These are phyloP conservation scores for Coreius guichenoti DNA, from an alignment of 2,797 vertebrate species.

Conservation along the genomic window DNA sequence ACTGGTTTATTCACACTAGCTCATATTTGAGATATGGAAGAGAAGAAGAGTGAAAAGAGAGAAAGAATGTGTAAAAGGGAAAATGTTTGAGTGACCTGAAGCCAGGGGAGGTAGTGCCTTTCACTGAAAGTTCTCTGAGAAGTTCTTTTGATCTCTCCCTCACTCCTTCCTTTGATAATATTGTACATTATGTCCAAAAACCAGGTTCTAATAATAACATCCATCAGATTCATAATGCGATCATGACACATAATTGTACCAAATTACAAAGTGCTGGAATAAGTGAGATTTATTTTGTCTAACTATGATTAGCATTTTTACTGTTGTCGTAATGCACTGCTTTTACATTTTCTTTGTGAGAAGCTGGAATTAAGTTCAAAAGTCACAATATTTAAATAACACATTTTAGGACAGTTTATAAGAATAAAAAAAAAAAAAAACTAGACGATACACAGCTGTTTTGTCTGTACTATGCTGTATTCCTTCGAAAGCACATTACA, in stretches of 20 bases:
- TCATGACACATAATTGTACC: conserved; percentile 19
- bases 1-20: not conserved
- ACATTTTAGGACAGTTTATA: not conserved
- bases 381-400: conserved; percentile 12
- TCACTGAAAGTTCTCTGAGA: conserved; percentile 3
- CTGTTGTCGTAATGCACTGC: not conserved
- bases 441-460: not conserved
- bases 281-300: conserved; percentile 25
- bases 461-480: conserved; percentile 1
- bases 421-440: not conserved
- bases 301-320: conserved; percentile 18
- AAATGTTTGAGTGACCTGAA: conserved; percentile 19
- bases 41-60: not conserved
- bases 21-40: not conserved
- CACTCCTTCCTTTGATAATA: conserved; percentile 16
- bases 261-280: conserved; percentile 14
- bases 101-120: not conserved
- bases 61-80: not conserved
- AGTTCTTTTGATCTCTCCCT: conserved; percentile 38
- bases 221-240: conserved; percentile 22
- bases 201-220: conserved; percentile 14
- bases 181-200: conserved; percentile 35
- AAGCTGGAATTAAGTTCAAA: not conserved
- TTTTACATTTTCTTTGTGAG: conserved; percentile 6
- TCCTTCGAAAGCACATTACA: not conserved